These are phyloP conservation scores for Agrochola lychnidis DNA, from an alignment of 2,888 invertebrate species.

Conservation along the genomic window DNA sequence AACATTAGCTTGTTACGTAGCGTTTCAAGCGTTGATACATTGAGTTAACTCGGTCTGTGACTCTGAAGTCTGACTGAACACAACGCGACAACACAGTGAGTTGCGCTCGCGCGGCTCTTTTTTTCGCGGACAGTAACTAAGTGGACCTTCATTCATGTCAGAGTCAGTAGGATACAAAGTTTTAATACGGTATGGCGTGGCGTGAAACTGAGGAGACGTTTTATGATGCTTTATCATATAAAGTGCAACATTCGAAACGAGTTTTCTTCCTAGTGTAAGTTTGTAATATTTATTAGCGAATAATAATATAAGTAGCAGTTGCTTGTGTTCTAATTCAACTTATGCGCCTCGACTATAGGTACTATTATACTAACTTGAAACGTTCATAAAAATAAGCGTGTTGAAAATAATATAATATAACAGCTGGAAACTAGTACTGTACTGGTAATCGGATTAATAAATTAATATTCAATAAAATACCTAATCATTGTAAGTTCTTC, in stretches of 20 bases:
- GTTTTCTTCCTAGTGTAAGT: constrained; percentile 68
- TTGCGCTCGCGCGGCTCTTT: constrained; percentile 54
- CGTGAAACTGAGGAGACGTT: constrained; percentile 64
- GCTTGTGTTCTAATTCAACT: constrained; percentile 15
- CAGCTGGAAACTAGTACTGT: background rate
- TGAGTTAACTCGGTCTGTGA: constrained; percentile 47
- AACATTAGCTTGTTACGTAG: constrained; percentile 25
- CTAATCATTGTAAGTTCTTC: background rate
- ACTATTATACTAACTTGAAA: background rate
- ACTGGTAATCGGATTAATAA: background rate
- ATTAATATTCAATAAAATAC: constrained; percentile 17
- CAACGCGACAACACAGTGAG: constrained; percentile 32
- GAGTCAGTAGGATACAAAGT: constrained; percentile 37
- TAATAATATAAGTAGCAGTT: constrained; percentile 11
- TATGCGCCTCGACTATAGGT: background rate
- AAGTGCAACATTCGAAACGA: constrained; percentile 66
- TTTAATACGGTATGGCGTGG: constrained; percentile 59
- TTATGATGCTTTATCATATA: constrained; percentile 67
- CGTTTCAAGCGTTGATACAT: constrained; percentile 43
- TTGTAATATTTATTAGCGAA: constrained; percentile 18
- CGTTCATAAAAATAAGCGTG: background rate
- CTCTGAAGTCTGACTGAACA: constrained; percentile 19
- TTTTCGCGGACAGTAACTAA: constrained; percentile 34
- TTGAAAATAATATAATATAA: constrained; percentile 2
- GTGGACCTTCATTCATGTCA: constrained; percentile 41